phyloP scores from a whole-genome alignment of 2,888 invertebrate genomes.

The Pimpla rufipes region DNA sequence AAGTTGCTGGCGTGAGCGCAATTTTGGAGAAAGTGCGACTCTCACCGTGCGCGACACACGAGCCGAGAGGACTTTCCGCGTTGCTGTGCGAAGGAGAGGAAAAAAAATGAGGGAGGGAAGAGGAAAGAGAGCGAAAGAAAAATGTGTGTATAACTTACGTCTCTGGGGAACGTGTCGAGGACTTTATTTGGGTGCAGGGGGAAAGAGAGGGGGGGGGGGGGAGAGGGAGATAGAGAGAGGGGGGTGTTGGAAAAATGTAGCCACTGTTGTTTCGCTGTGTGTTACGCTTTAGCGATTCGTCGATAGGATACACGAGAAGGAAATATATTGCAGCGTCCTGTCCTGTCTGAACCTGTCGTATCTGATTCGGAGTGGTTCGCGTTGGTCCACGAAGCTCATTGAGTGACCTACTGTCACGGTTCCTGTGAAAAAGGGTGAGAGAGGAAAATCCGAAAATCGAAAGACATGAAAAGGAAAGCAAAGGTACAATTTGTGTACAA shows the following conservation, averaged over 20 bases:
- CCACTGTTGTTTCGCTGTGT: neutral
- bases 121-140: neutral
- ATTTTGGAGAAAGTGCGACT: conserved; percentile 65
- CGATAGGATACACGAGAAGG: no score
- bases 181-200: conserved; percentile 18
- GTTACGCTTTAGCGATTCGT: neutral
- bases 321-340: no score
- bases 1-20: conserved; percentile 59
- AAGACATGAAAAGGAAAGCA: no score
- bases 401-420: no score
- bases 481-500: no score
- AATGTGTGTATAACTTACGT: conserved; percentile 62
- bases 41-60: conserved; percentile 14
- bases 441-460: no score
- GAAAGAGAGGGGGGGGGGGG: neutral
- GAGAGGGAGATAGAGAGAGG: no score
- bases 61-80: conserved; percentile 36
- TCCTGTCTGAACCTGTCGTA: no score
- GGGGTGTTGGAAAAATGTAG: neutral
- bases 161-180: conserved; percentile 36
- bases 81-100: no score
- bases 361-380: no score
- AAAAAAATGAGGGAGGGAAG: neutral
- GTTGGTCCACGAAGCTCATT: no score
- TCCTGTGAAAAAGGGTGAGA: no score